Evolutionary conservation across 2,797 vertebrate species (phyloP).

Genomic region (Erpetoichthys calabaricus): DNA sequence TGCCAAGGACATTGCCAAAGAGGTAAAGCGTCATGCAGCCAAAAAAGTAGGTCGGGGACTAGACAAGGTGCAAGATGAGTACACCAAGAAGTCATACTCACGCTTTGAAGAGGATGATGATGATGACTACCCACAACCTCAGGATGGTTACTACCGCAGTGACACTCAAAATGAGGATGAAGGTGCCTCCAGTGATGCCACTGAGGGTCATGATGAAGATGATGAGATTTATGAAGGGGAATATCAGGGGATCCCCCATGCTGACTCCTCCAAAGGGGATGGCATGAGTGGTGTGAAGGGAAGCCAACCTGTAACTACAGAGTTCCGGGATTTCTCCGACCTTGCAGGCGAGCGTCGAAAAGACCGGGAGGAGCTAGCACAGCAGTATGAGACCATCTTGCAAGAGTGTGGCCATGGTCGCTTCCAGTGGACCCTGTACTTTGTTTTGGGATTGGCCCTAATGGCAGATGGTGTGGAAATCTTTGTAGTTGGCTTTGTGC

Average conservation of each 20-base stretch:
- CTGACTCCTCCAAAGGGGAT: slow-evolving; percentile 63
- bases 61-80: slow-evolving; percentile 79
- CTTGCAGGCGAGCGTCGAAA: slow-evolving; percentile 66
- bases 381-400: slow-evolving; percentile 89
- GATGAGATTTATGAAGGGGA: slow-evolving; percentile 96
- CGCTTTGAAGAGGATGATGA: slow-evolving; percentile 90
- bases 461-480: slow-evolving; percentile 94
- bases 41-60: slow-evolving; percentile 76
- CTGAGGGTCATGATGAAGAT: slow-evolving; percentile 88
- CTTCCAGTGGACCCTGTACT: slow-evolving; percentile 96
- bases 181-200: slow-evolving; percentile 84
- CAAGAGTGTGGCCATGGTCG: slow-evolving; percentile 90
- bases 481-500: slow-evolving; percentile 91
- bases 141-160: slow-evolving; percentile 55
- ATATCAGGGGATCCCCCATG: slow-evolving; percentile 88
- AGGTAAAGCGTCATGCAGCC: slow-evolving; percentile 79
- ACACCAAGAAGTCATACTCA: slow-evolving; percentile 80
- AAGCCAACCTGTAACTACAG: slow-evolving; percentile 31
- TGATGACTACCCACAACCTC: slow-evolving; percentile 47
- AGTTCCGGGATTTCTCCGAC: slow-evolving; percentile 57
- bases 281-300: slow-evolving; percentile 19
- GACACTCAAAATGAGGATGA: slow-evolving; percentile 69
- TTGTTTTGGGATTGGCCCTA: slow-evolving; percentile 83
- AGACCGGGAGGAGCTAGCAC: slow-evolving; percentile 79
- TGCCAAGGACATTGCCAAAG: slow-evolving; percentile 92